Evolutionary conservation across 2,113 vertebrate species (phyloP).

Genomic region (Callipepla californica): DNA sequence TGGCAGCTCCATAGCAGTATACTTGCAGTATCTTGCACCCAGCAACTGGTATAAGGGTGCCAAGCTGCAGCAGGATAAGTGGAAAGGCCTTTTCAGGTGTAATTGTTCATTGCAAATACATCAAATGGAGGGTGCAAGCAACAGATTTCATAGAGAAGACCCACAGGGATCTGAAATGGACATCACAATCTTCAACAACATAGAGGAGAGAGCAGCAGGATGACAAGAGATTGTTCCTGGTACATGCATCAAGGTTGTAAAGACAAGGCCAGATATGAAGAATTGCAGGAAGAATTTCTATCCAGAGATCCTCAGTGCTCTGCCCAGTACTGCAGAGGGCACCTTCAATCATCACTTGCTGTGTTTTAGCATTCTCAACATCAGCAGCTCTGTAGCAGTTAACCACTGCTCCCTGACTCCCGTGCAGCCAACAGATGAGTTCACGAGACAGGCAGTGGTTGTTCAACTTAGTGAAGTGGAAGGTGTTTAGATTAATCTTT

Average conservation of each 20-base stretch:
- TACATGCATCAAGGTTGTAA: not conserved
- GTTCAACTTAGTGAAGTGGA: not conserved
- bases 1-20: not conserved
- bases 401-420: not conserved
- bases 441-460: not conserved
- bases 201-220: not conserved
- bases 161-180: not conserved
- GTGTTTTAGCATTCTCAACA: not conserved
- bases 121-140: not conserved
- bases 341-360: not conserved
- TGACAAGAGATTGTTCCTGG: not conserved
- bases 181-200: not conserved
- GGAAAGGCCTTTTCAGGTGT: not conserved
- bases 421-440: not conserved
- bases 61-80: not conserved
- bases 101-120: not conserved
- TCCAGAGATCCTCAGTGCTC: accelerated
- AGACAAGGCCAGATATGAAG: not conserved
- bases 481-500: slow-evolving; percentile 19
- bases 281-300: not conserved
- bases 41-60: not conserved
- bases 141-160: not conserved
- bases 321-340: accelerated
- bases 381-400: not conserved
- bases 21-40: not conserved